phyloP scores from a whole-genome alignment of 2,113 vertebrate genomes.

The Stigmatopora argus region DNA sequence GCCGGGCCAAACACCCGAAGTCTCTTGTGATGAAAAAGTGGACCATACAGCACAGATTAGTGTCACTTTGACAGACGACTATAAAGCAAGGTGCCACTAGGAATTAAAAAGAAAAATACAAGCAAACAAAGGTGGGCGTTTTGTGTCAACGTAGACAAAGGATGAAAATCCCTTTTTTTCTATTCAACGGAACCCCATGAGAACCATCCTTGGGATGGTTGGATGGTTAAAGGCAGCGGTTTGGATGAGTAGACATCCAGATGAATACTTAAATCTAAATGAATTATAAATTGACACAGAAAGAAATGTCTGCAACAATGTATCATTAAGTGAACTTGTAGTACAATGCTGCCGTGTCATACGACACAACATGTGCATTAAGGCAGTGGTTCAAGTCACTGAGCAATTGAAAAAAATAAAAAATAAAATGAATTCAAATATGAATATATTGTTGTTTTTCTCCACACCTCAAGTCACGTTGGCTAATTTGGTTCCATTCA shows the following conservation, averaged over 20 bases:
- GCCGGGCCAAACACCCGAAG: slow-evolving; percentile 34
- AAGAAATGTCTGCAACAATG: slow-evolving; percentile 25
- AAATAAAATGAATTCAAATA: too few relatives aligned
- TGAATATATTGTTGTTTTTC: too few relatives aligned
- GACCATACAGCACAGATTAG: slow-evolving; percentile 42
- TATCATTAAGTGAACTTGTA: slow-evolving; percentile 19
- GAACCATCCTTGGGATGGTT: slow-evolving; percentile 39
- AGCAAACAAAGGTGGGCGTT: slow-evolving; percentile 36
- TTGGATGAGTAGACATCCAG: slow-evolving; percentile 37
- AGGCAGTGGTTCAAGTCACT: slow-evolving; percentile 5
- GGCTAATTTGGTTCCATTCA: too few relatives aligned
- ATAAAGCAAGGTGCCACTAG: slow-evolving; percentile 45
- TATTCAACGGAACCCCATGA: slow-evolving; percentile 29
- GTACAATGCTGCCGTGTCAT: slow-evolving; percentile 16
- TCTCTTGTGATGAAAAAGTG: slow-evolving; percentile 40
- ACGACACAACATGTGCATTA: slow-evolving; percentile 30
- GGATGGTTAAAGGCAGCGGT: slow-evolving; percentile 31
- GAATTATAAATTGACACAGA: slow-evolving; percentile 61
- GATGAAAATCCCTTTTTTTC: slow-evolving; percentile 21
- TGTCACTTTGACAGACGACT: slow-evolving; percentile 37
- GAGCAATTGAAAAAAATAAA: too few relatives aligned
- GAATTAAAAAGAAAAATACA: slow-evolving; percentile 16
- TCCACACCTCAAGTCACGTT: too few relatives aligned
- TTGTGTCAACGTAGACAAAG: slow-evolving; percentile 38
- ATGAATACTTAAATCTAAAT: slow-evolving; percentile 48